A percentile compares a stretch with the other conserved stretches of the same genome.
Evolutionary conservation across 2,888 invertebrate genomes (phyloP).

Genomic region (Agapostemon virescens): DNA sequence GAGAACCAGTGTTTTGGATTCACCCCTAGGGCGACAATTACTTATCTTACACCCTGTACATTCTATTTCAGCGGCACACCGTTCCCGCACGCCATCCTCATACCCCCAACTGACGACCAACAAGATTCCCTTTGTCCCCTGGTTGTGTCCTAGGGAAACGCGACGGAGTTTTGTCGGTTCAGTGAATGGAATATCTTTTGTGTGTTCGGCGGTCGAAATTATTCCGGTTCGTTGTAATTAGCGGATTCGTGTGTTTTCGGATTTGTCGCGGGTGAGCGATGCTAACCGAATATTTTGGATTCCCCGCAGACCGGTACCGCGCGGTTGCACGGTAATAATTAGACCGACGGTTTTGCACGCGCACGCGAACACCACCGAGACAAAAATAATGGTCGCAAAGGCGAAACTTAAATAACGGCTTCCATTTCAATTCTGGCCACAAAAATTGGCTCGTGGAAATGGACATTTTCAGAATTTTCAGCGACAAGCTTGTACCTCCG

Average conservation of each 20-base stretch:
- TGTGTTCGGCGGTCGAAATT: constrained; percentile 18
- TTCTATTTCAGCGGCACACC: constrained; percentile 17
- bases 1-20: no score
- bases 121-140: constrained; percentile 29
- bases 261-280: constrained; percentile 4
- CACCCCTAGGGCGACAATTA: no score
- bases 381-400: background rate
- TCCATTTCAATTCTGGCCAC: background rate
- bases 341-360: background rate
- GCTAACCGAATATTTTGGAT: constrained; percentile 18
- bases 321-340: constrained; percentile 9
- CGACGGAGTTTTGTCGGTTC: constrained; percentile 26
- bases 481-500: background rate
- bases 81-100: background rate
- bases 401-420: background rate
- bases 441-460: background rate
- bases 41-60: constrained; percentile 25
- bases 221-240: constrained; percentile 15
- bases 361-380: background rate
- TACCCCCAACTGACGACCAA: background rate
- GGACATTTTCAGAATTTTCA: background rate
- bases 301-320: background rate
- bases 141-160: background rate
- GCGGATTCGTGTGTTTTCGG: background rate
- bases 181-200: constrained; percentile 31